Conservation (phyloP, 2,113 vertebrate species). For the Actenoides hombroni region DNA sequence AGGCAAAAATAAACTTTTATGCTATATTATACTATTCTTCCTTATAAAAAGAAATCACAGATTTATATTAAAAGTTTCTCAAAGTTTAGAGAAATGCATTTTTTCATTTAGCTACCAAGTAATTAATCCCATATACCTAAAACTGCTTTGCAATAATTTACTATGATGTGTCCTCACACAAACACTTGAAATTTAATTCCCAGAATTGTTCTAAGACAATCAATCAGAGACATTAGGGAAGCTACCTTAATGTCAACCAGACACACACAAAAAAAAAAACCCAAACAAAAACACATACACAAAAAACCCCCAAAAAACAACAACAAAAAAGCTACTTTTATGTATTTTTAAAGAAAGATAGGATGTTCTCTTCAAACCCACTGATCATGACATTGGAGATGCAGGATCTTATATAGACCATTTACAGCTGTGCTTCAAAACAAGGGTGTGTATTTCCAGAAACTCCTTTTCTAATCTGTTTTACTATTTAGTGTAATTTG, state of each 20-base stretch:
- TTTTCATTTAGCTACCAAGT: neutral
- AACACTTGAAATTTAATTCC: neutral
- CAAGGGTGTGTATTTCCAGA: neutral
- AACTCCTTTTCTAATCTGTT: neutral
- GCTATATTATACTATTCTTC: neutral
- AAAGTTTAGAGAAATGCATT: neutral
- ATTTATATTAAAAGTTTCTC: neutral
- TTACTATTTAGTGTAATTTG: neutral
- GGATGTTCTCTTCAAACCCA: neutral
- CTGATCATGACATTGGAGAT: neutral
- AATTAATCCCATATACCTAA: neutral
- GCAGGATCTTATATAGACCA: fast-evolving
- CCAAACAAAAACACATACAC: too few relatives aligned
- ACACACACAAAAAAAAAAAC: neutral
- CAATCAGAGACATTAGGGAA: neutral
- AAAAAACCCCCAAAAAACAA: neutral
- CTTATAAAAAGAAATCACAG: neutral
- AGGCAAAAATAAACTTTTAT: neutral
- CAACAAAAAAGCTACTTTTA: neutral
- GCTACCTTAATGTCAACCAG: neutral
- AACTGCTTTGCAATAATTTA: neutral
- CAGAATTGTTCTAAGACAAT: neutral
- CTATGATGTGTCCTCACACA: neutral
- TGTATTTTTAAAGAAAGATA: neutral
- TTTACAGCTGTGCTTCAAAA: neutral